Evolutionary conservation across 1,140 invertebrate genomes (phyloP), one percentile per base, ranked within the genome.

Genomic region (Drosophila mayri): DNA sequence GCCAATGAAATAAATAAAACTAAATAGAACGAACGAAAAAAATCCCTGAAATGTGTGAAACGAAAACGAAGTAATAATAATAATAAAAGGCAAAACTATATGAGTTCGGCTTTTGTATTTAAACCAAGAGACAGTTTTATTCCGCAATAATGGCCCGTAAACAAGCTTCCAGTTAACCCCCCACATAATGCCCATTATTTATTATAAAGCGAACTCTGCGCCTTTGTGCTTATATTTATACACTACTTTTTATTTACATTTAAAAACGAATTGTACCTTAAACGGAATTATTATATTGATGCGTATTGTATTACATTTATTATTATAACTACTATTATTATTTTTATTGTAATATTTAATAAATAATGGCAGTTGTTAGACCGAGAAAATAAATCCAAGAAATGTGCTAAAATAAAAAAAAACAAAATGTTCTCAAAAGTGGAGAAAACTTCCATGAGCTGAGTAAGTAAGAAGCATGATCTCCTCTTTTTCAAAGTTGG

Each of bases 211-310:
- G 43, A 55, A 75, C 64, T 60, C 46, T 20, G 14, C 35, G 35
- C 64, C 59, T 59, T 59, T 64, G 73, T 85, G 81, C 81, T 84
- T 84, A 84, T 79, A 76, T 84, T 72, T 84, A 79, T 46, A 66
- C 65, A 61, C 59, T 74, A 74, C 70, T 74, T 74, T 74, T 86
- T 85, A 87, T 75, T 81, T 78, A 77, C 59, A 62, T 25, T 38
- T 71, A 67, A 79, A 83, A 76, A 71, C 85, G 81, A 84, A 90
- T 77, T 90, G 85, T 88, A 81, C 84, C 85, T 88, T 88, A 71
- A 87, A 80, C 37, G 84, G 84, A 74, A 67, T 77, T 80, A 88
- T 87, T 79, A 75, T 82, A 82, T n/a, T n/a, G n/a, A n/a, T n/a
- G n/a, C n/a, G n/a, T n/a, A n/a, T 38, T 70, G 47, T 58, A 76